These are phyloP conservation scores for Hippopotamus amphibius DNA, from an alignment of 2,113 vertebrate species.

Conservation along the genomic window DNA sequence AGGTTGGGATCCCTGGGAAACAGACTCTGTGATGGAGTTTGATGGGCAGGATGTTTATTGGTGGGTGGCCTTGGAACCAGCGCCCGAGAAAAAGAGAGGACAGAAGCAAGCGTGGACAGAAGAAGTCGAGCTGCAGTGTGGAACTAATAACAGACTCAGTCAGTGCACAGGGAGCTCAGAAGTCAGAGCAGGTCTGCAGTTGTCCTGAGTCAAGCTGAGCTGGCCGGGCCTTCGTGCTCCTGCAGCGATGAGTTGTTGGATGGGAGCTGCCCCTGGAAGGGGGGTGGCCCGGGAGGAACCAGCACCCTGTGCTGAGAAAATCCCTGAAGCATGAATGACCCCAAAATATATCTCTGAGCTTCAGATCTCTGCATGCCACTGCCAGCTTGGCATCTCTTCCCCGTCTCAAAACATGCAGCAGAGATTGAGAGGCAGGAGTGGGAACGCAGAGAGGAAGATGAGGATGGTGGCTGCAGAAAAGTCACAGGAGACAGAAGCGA, in stretches of 20 bases:
- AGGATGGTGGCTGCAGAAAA: background rate
- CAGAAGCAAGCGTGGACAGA: background rate
- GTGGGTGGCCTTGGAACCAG: background rate
- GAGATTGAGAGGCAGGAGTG: background rate
- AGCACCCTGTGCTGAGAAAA: background rate
- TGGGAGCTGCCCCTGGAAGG: background rate
- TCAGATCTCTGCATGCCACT: background rate
- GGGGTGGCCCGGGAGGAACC: background rate
- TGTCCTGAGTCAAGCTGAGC: background rate
- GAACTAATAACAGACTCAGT: background rate
- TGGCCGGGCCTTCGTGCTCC: background rate
- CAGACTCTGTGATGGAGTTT: background rate
- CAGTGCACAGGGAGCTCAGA: background rate
- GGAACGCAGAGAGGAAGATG: background rate
- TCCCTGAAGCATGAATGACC: background rate
- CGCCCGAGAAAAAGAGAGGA: background rate
- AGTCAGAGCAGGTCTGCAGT: background rate
- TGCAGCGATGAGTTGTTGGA: background rate
- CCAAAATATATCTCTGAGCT: background rate
- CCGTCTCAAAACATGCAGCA: background rate
- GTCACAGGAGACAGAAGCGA: background rate
- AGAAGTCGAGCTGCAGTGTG: background rate
- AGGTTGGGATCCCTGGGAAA: background rate
- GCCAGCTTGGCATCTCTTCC: background rate
- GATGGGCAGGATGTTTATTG: background rate